These are phyloP conservation scores for Tarsius wallacei DNA, from an alignment of 2,797 vertebrate species.

Conservation along the genomic window DNA sequence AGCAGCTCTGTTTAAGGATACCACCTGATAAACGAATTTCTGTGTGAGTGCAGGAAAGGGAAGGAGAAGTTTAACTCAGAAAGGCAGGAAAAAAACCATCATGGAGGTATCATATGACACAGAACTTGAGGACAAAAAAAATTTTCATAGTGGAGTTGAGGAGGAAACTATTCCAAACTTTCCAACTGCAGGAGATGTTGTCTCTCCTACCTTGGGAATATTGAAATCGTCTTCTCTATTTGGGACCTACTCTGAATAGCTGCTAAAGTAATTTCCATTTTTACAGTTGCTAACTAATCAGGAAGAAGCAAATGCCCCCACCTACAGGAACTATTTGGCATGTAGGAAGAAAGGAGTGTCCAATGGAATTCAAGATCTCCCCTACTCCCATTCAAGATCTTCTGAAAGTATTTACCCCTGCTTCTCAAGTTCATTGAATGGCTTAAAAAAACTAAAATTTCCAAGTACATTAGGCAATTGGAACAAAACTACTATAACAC, in stretches of 20 bases:
- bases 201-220: background rate
- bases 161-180: background rate
- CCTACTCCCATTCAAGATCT: background rate
- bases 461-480: background rate
- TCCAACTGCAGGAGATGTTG: background rate
- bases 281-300: background rate
- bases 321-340: background rate
- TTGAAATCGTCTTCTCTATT: background rate
- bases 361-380: background rate
- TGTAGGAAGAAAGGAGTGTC: background rate
- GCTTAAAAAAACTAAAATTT: background rate
- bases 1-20: background rate
- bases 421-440: background rate
- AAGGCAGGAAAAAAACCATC: background rate
- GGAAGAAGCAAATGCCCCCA: background rate
- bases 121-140: background rate
- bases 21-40: background rate
- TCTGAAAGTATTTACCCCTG: background rate
- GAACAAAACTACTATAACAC: background rate
- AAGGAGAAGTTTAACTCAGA: background rate
- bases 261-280: background rate
- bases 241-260: background rate
- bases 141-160: background rate
- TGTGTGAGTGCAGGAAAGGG: fast-evolving
- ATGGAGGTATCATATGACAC: background rate